Percentiles rank a stretch among this genome's conserved stretches.
Evolutionary conservation across 30 jellyfish, hydroid and myxozoan species (phyloP).

Genomic region (Hydra vulgaris): DNA sequence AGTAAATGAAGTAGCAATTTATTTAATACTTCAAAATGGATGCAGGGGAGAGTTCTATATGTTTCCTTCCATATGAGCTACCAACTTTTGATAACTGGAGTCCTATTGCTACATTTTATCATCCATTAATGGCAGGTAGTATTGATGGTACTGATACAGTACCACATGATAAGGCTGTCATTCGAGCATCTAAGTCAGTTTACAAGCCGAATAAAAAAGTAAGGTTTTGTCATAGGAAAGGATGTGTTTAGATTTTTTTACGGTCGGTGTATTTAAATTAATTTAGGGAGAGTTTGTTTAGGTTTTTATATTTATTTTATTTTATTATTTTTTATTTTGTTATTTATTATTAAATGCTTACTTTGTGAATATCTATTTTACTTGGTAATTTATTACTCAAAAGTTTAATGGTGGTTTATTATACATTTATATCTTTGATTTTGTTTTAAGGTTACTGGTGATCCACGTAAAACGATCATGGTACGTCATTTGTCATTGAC

Average conservation of each 20-base stretch:
- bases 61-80: constrained; percentile 47
- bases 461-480: constrained; percentile 70
- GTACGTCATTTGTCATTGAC: constrained; percentile 50
- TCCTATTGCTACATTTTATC: constrained; percentile 54
- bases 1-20: background rate
- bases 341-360: too few relatives aligned
- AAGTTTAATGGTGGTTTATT: too few relatives aligned
- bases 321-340: too few relatives aligned
- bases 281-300: too few relatives aligned
- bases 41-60: background rate
- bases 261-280: too few relatives aligned
- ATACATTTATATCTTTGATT: background rate
- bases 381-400: too few relatives aligned
- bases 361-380: too few relatives aligned
- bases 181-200: constrained; percentile 58
- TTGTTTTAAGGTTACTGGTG: constrained; percentile 64
- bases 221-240: too few relatives aligned
- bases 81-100: constrained; percentile 82
- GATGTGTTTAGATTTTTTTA: background rate
- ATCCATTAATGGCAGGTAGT: constrained; percentile 94
- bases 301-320: too few relatives aligned
- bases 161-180: constrained; percentile 88
- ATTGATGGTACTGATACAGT: constrained; percentile 89
- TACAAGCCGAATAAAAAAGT: constrained; percentile 82
- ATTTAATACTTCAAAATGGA: background rate